These are phyloP conservation scores for Poecile montanus DNA, from an alignment of 2,797 vertebrate genomes.

Conservation along the genomic window DNA sequence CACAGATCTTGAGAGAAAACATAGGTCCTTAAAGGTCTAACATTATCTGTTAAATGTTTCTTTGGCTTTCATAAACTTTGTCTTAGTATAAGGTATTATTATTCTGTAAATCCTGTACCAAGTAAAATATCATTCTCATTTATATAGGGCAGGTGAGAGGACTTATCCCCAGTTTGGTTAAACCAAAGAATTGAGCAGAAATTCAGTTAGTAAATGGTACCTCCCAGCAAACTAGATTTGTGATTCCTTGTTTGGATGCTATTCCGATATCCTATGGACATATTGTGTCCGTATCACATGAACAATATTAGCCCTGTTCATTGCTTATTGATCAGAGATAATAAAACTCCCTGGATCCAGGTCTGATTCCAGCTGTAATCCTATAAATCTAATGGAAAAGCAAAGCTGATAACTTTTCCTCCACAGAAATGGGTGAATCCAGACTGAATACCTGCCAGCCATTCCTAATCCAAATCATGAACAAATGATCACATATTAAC, in stretches of 20 bases:
- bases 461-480: not conserved
- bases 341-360: not conserved
- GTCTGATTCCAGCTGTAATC: not conserved
- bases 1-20: not conserved
- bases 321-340: not conserved
- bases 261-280: not conserved
- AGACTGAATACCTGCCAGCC: not conserved
- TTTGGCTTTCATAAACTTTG: not conserved
- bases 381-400: not conserved
- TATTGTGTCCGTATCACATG: not conserved
- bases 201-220: not conserved
- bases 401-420: not conserved
- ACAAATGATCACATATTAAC: not conserved
- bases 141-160: not conserved
- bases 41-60: not conserved
- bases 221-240: not conserved
- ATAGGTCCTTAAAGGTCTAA: not conserved
- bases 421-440: not conserved
- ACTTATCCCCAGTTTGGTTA: not conserved
- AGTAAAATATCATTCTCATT: not conserved
- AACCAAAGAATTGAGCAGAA: not conserved
- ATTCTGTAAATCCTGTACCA: not conserved
- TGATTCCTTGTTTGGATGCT: not conserved
- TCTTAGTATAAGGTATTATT: not conserved
- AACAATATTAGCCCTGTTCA: not conserved